Conservation (phyloP, 2,888 invertebrate species). For the Yponomeuta sedellus region DNA sequence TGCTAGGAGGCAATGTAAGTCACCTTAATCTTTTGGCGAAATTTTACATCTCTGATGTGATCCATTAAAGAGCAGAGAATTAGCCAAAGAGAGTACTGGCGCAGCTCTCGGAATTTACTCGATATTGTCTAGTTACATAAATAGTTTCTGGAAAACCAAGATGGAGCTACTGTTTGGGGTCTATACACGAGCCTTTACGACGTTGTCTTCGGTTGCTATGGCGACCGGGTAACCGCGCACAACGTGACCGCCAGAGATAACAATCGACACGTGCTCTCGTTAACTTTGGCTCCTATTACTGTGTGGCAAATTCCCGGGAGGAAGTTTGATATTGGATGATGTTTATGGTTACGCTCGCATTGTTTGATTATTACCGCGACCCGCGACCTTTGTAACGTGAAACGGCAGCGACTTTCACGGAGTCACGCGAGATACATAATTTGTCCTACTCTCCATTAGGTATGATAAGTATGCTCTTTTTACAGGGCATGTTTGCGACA, state of each 20-base stretch:
- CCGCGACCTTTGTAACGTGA: neutral
- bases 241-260: conserved; percentile 10
- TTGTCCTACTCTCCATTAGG: no score
- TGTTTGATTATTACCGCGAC: neutral
- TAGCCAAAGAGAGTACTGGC: no score
- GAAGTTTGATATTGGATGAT: neutral
- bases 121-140: no score
- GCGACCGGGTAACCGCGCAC: neutral
- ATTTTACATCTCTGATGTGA: no score
- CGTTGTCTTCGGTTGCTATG: neutral
- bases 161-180: neutral
- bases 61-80: no score
- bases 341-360: neutral
- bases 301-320: neutral
- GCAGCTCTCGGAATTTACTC: no score
- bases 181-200: neutral
- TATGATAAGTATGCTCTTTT: no score
- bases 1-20: no score
- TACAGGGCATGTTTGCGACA: no score
- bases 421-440: no score
- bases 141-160: neutral
- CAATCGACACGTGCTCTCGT: conserved; percentile 12
- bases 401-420: neutral
- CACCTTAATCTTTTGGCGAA: no score
- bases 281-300: conserved; percentile 6